Evolutionary conservation across 2,113 vertebrate species (phyloP).

Genomic region (Gasterosteus nipponicus): DNA sequence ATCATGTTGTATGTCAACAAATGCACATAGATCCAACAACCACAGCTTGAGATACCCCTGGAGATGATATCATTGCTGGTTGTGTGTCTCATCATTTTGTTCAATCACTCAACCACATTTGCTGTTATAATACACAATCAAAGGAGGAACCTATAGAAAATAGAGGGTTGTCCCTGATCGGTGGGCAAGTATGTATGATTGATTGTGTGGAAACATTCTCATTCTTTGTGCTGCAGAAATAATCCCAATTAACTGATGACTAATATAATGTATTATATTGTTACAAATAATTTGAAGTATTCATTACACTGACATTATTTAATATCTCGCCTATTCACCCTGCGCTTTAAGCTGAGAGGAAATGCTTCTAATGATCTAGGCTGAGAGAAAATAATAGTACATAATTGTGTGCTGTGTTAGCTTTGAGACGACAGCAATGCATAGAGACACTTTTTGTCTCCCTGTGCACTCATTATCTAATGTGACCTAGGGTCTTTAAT

Average conservation of each 20-base stretch:
- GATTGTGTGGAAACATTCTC: background rate
- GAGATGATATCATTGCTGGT: background rate
- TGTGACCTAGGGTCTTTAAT: conserved; percentile 66
- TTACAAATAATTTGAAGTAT: background rate
- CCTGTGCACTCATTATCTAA: conserved; percentile 70
- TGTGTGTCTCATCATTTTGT: background rate
- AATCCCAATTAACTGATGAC: background rate
- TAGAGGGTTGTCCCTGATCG: background rate
- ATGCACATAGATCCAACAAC: conserved; percentile 11
- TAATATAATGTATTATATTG: background rate
- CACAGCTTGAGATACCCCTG: conserved; percentile 19
- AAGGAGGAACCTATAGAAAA: background rate
- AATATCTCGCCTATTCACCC: conserved; percentile 7
- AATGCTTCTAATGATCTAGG: conserved; percentile 36
- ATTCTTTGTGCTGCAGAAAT: conserved; percentile 1
- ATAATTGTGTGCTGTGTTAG: conserved; percentile 27
- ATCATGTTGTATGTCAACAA: background rate
- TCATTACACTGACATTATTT: background rate
- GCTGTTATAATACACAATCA: background rate
- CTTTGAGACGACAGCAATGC: conserved; percentile 50
- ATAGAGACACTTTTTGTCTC: conserved; percentile 62
- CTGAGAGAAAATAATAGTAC: conserved; percentile 46
- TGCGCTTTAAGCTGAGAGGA: conserved; percentile 7
- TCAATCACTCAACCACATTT: background rate
- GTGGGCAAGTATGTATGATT: background rate